Evolutionary conservation across 2,113 vertebrate genomes (phyloP).

Genomic region (Lepidothrix coronata): DNA sequence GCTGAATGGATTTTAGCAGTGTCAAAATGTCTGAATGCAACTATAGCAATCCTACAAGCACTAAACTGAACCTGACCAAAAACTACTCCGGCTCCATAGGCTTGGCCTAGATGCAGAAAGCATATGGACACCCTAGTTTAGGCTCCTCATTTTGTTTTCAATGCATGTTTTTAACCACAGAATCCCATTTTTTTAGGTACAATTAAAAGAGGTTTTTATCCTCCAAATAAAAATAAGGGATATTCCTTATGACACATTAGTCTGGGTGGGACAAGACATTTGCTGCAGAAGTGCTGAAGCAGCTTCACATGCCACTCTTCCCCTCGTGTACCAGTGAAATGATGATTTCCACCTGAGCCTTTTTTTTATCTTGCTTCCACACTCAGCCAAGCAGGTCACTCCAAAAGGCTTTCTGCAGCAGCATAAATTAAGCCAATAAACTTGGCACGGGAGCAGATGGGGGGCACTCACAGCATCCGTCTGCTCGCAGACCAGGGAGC

Average conservation of each 20-base stretch:
- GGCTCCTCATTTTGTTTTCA: background rate
- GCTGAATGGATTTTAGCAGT: background rate
- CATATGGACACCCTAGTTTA: rapidly evolving
- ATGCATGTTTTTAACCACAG: background rate
- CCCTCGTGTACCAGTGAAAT: rapidly evolving
- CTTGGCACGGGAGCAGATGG: background rate
- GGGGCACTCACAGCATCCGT: background rate
- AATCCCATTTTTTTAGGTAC: background rate
- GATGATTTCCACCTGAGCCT: background rate
- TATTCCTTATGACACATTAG: rapidly evolving
- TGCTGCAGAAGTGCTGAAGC: background rate
- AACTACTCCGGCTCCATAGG: background rate
- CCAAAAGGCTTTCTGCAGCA: background rate
- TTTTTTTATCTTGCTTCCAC: background rate
- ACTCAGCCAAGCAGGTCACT: background rate
- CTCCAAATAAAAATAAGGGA: background rate
- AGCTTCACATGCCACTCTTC: background rate
- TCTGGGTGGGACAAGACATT: background rate
- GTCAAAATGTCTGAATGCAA: background rate
- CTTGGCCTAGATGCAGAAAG: background rate
- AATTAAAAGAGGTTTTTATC: background rate
- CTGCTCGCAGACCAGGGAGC: background rate
- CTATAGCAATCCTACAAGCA: background rate
- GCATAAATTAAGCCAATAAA: background rate
- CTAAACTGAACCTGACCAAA: background rate